These are phyloP conservation scores for Falco concolor DNA, from an alignment of 2,797 vertebrate species.

Conservation along the genomic window DNA sequence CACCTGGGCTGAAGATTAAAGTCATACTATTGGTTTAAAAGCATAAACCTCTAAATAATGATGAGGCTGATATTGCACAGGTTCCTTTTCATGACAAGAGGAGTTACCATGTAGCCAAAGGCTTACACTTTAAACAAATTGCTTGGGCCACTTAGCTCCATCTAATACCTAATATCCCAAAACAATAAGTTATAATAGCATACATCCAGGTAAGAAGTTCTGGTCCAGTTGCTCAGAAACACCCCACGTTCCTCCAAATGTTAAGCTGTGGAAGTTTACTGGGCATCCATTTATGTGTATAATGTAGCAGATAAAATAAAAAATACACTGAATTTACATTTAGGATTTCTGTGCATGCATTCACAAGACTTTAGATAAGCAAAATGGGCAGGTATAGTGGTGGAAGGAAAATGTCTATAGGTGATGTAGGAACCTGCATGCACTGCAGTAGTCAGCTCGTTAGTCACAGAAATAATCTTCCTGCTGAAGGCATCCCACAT, in stretches of 20 bases:
- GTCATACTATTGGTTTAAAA: background rate
- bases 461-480: constrained; percentile 6
- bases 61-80: background rate
- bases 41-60: background rate
- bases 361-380: background rate
- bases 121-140: background rate
- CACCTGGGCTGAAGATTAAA: background rate
- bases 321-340: background rate
- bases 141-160: background rate
- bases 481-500: background rate
- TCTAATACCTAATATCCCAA: background rate
- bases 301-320: background rate
- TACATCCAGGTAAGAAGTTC: background rate
- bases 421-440: background rate
- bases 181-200: background rate
- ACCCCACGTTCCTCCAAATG: background rate
- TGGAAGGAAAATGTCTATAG: background rate
- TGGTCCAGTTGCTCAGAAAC: background rate
- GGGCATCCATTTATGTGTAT: background rate
- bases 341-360: background rate
- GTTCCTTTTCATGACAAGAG: background rate
- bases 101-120: background rate
- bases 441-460: background rate
- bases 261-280: background rate
- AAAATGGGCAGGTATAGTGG: background rate